These are phyloP conservation scores for Antedon mediterranea DNA, from an alignment of 53 echinoderm and acorn worm species.

Conservation along the genomic window DNA sequence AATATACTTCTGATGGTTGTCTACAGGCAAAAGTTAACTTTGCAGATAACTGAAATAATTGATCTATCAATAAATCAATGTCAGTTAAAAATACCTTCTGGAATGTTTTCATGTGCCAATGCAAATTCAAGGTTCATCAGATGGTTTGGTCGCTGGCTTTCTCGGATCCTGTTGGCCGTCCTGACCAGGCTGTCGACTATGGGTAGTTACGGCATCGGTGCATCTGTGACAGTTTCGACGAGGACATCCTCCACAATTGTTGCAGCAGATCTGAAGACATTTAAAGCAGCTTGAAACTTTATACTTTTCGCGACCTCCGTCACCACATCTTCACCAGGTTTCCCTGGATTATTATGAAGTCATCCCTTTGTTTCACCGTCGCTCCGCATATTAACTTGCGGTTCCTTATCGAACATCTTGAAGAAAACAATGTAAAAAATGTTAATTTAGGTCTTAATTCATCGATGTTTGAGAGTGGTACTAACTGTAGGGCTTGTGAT, in stretches of 20 bases:
- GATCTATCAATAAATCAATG: no score
- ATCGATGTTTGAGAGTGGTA: no score
- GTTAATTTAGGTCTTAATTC: no score
- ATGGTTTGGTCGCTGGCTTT: slow-evolving; percentile 5
- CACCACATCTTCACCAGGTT: slow-evolving; percentile 8
- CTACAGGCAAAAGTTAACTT: no score
- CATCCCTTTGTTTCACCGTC: not conserved
- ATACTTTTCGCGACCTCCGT: not conserved
- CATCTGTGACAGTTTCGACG: not conserved
- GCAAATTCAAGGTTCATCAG: slow-evolving; percentile 24
- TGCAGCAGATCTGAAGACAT: slow-evolving; percentile 11
- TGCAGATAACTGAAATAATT: no score
- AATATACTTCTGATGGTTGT: no score
- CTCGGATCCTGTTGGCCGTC: slow-evolving; percentile 20
- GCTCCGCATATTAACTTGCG: not conserved
- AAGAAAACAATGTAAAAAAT: not conserved
- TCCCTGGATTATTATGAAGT: slow-evolving; percentile 1
- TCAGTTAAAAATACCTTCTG: slow-evolving; percentile 37
- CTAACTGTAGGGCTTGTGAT: no score
- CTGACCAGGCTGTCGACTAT: slow-evolving; percentile 4
- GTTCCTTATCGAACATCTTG: slow-evolving; percentile 10
- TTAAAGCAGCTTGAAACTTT: slow-evolving; percentile 6
- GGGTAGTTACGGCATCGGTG: slow-evolving; percentile 24
- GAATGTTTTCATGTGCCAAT: slow-evolving; percentile 15
- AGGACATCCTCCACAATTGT: slow-evolving; percentile 23